Conservation (phyloP, 2,113 vertebrate genomes). For the Dipodomys merriami region DNA sequence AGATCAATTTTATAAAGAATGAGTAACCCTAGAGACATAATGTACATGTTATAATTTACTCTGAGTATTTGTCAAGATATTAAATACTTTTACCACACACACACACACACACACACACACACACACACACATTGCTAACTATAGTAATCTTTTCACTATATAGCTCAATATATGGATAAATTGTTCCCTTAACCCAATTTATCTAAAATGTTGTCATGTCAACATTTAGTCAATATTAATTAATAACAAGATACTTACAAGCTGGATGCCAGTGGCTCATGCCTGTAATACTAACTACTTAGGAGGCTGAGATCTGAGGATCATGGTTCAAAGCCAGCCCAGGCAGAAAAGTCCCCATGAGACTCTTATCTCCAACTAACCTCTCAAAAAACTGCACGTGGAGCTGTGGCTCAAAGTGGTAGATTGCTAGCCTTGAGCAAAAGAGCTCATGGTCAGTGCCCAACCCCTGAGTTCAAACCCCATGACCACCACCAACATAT, state of each 20-base stretch:
- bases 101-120: neutral
- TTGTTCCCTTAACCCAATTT: neutral
- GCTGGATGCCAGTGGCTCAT: too few species aligned
- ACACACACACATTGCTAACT: neutral
- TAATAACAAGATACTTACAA: neutral
- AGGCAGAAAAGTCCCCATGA: too few species aligned
- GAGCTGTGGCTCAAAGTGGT: too few species aligned
- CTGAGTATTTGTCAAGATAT: neutral
- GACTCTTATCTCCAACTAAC: too few species aligned
- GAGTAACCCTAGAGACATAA: neutral
- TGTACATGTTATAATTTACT: neutral
- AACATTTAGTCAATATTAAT: slow-evolving; percentile 38
- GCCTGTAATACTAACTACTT: too few species aligned
- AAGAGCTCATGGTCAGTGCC: too few species aligned
- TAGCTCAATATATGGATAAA: neutral
- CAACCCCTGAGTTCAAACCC: too few species aligned
- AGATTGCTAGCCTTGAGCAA: too few species aligned
- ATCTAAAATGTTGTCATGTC: slow-evolving; percentile 1
- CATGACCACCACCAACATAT: too few species aligned
- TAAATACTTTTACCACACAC: neutral
- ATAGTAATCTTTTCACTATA: neutral
- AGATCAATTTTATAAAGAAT: neutral
- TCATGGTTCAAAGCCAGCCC: too few species aligned
- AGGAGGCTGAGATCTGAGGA: too few species aligned
- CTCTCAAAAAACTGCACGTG: too few species aligned